Evolutionary conservation across 1,140 invertebrate species (phyloP).

Genomic region (Anoplolepis gracilipes): DNA sequence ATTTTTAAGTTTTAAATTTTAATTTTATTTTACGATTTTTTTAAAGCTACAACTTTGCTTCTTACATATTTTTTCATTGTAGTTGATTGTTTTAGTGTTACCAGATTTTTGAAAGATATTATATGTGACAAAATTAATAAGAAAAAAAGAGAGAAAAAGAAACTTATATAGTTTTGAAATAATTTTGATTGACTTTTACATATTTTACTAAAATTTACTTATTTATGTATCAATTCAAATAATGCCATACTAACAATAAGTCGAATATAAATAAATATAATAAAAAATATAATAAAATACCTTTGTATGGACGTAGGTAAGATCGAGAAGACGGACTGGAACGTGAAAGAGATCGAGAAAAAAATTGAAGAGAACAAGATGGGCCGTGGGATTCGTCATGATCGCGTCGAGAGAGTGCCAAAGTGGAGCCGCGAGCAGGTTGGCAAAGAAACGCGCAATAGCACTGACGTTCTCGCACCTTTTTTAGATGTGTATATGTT

Average conservation of each 20-base stretch:
- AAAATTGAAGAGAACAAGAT: constrained; percentile 95
- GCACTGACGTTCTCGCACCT: constrained; percentile 75
- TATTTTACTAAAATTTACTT: neutral
- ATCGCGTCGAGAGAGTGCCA: constrained; percentile 92
- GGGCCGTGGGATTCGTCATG: constrained; percentile 88
- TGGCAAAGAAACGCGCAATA: constrained; percentile 82
- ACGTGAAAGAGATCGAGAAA: constrained; percentile 95
- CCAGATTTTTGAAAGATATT: too few relatives aligned
- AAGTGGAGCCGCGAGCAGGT: constrained; percentile 95
- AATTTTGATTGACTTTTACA: neutral
- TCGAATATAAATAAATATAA: too few relatives aligned
- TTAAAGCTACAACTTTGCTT: too few relatives aligned
- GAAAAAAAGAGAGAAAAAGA: too few relatives aligned
- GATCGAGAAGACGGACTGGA: constrained; percentile 96
- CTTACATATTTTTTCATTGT: too few relatives aligned
- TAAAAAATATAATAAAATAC: constrained; percentile 41
- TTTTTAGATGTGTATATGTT: constrained; percentile 79
- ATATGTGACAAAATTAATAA: too few relatives aligned
- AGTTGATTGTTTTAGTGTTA: too few relatives aligned
- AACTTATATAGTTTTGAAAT: neutral
- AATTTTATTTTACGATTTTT: too few relatives aligned
- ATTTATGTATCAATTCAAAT: neutral
- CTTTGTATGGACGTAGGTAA: constrained; percentile 86
- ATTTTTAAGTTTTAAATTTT: too few relatives aligned
- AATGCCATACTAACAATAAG: too few relatives aligned